Conservation (phyloP, 1,140 invertebrate genomes). For the Drosophila nigromelanica region DNA sequence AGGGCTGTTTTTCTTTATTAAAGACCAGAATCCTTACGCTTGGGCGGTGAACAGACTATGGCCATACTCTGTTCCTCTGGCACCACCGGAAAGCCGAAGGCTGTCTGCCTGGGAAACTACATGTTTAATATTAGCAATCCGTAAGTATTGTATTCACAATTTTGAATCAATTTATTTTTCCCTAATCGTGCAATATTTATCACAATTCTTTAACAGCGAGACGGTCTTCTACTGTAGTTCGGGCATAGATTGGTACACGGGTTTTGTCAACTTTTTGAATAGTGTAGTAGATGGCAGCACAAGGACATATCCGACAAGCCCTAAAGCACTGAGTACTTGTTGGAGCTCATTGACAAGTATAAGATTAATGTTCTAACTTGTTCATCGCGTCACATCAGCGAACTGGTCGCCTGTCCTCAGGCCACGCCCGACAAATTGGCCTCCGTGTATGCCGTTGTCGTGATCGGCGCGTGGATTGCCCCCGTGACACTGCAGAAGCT, state of each 20-base stretch:
- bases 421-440: slow-evolving; percentile 38
- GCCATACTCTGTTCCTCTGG: slow-evolving; percentile 87
- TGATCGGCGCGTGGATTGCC: slow-evolving; percentile 31
- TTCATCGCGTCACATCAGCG: slow-evolving; percentile 52
- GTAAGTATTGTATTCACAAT: slow-evolving; percentile 26
- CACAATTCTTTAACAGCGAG: slow-evolving; percentile 38
- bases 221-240: slow-evolving; percentile 38
- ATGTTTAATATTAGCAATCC: slow-evolving; percentile 23
- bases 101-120: slow-evolving; percentile 88
- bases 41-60: slow-evolving; percentile 59
- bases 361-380: slow-evolving; percentile 42
- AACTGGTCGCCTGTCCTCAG: slow-evolving; percentile 36
- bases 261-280: slow-evolving; percentile 44
- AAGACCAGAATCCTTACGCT: slow-evolving; percentile 48
- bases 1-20: not conserved
- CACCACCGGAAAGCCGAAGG: slow-evolving; percentile 91
- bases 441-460: slow-evolving; percentile 5
- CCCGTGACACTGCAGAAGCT: slow-evolving; percentile 35
- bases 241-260: slow-evolving; percentile 64
- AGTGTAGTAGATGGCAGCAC: slow-evolving; percentile 42
- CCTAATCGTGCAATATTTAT: not conserved
- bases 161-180: not conserved
- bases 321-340: slow-evolving; percentile 49
- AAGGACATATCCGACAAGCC: slow-evolving; percentile 58
- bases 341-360: slow-evolving; percentile 58